A percentile compares a stretch with the other conserved stretches of the same genome.
phyloP scores from a whole-genome alignment of 2,797 vertebrate genomes.

The Hydrolagus colliei region DNA sequence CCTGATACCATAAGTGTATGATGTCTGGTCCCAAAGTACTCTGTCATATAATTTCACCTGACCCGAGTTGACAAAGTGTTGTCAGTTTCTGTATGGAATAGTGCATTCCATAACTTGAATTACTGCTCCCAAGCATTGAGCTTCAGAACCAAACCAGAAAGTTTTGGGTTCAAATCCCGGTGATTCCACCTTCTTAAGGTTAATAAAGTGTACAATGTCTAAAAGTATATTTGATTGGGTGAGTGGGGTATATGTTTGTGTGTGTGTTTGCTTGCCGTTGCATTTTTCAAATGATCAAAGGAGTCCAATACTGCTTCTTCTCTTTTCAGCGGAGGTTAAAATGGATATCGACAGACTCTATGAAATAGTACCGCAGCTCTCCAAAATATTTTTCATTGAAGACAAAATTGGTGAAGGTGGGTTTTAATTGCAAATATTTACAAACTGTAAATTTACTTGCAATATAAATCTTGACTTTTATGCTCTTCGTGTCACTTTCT shows the following conservation, averaged over 20 bases:
- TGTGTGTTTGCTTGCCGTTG: too few species aligned
- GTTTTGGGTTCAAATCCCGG: too few species aligned
- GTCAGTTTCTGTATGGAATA: not conserved
- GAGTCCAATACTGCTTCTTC: not conserved
- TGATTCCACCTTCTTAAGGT: too few species aligned
- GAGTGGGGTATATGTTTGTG: too few species aligned
- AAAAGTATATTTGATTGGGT: too few species aligned
- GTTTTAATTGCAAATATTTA: conserved; percentile 31
- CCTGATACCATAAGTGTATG: not conserved
- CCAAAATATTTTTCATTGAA: conserved; percentile 72
- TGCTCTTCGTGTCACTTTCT: conserved; percentile 30
- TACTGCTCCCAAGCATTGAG: too few species aligned
- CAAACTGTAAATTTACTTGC: not conserved
- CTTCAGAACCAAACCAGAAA: too few species aligned
- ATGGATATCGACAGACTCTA: conserved; percentile 79
- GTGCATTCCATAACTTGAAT: not conserved
- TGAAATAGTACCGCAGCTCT: conserved; percentile 82
- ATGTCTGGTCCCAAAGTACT: not conserved
- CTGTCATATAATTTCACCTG: not conserved
- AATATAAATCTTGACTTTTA: conserved; percentile 18
- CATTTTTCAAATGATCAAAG: too few species aligned
- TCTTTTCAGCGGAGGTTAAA: conserved; percentile 61
- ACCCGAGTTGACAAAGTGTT: not conserved
- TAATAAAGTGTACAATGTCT: too few species aligned
- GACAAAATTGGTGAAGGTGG: conserved; percentile 95